phyloP scores from a whole-genome alignment of 2,888 invertebrate species.

The Paralinhomoeus sp. region DNA sequence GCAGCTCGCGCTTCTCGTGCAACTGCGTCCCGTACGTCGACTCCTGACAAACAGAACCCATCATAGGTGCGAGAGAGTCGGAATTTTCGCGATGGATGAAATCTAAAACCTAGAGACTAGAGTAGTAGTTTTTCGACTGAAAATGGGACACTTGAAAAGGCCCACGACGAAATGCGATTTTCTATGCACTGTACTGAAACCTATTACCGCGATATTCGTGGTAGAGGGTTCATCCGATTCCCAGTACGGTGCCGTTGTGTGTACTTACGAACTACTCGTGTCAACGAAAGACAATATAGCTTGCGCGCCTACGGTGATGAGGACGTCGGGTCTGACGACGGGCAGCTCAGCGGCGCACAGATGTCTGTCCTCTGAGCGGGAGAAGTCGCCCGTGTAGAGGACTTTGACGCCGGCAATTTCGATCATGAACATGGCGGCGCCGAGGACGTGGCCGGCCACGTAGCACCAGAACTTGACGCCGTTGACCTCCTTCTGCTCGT shows the following conservation, averaged over 20 bases:
- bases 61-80: too few relatives aligned
- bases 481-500: conserved; percentile 85
- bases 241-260: too few relatives aligned
- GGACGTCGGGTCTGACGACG: conserved; percentile 74
- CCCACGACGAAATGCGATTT: too few relatives aligned
- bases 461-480: conserved; percentile 93
- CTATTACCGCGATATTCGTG: background rate
- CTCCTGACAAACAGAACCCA: too few relatives aligned
- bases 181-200: too few relatives aligned
- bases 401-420: conserved; percentile 91
- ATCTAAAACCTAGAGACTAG: too few relatives aligned
- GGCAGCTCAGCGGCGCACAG: conserved; percentile 98
- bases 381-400: conserved; percentile 70
- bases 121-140: too few relatives aligned
- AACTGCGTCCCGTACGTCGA: conserved; percentile 98
- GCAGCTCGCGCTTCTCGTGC: conserved; percentile 87
- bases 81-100: too few relatives aligned
- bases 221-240: background rate
- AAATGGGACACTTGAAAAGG: too few relatives aligned
- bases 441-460: conserved; percentile 91
- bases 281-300: background rate
- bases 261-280: too few relatives aligned
- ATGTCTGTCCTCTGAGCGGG: conserved; percentile 91
- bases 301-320: conserved; percentile 50
- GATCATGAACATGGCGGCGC: conserved; percentile 99